Conservation (phyloP, 2,797 vertebrate species). For the Okamejei kenojei region DNA sequence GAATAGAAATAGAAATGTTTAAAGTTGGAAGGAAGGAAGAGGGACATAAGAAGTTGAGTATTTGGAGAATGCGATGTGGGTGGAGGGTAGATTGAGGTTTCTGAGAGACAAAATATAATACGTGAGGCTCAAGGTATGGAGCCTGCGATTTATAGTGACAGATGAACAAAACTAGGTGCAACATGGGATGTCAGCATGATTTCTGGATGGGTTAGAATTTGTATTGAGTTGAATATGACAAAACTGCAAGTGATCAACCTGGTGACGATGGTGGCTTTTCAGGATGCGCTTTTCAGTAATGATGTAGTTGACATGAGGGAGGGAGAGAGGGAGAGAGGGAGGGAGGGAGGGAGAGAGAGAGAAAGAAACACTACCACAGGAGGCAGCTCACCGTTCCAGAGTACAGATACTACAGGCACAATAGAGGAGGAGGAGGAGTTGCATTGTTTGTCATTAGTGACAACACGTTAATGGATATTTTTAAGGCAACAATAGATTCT, state of each 20-base stretch:
- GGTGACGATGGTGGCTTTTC: not conserved
- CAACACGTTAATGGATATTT: too few relatives aligned
- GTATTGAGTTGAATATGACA: not conserved
- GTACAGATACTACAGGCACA: too few relatives aligned
- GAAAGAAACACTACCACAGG: too few relatives aligned
- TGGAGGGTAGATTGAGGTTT: not conserved
- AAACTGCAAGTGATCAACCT: not conserved
- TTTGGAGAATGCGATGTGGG: not conserved
- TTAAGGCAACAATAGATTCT: too few relatives aligned
- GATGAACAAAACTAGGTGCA: not conserved
- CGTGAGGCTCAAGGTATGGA: not conserved
- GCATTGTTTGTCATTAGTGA: too few relatives aligned
- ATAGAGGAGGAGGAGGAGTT: too few relatives aligned
- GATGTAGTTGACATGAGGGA: not conserved
- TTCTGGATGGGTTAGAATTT: not conserved
- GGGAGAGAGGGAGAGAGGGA: not conserved
- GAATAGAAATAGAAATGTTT: not conserved
- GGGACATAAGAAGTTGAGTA: not conserved
- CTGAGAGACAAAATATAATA: not conserved
- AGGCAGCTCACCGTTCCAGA: too few relatives aligned
- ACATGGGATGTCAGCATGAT: not conserved
- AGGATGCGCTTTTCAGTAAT: not conserved
- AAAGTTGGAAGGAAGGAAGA: not conserved
- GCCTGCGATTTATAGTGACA: not conserved
- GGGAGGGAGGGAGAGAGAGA: not conserved